A percentile compares a stretch with the other conserved stretches of the same genome.
These are phyloP conservation scores for Drosophila percnosoma DNA, from an alignment of 2,888 invertebrate species.

Conservation along the genomic window DNA sequence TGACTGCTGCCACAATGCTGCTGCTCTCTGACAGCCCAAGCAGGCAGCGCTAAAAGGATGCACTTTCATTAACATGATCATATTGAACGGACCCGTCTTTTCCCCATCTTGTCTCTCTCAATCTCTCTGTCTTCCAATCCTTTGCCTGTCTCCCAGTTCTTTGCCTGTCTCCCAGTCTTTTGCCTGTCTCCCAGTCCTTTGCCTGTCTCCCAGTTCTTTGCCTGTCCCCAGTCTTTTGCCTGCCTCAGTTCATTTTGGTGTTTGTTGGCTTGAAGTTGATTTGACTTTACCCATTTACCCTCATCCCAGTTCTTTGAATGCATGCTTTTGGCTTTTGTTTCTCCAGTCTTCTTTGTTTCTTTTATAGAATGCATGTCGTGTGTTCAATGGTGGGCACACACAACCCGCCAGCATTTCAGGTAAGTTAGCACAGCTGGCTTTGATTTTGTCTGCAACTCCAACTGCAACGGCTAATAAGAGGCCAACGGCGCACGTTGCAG, in stretches of 20 bases:
- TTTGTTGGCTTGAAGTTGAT: constrained; percentile 36
- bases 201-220: not conserved
- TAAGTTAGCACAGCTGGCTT: constrained; percentile 81
- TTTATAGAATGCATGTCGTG: constrained; percentile 87
- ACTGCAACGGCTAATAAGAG: constrained; percentile 6
- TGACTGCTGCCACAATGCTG: constrained; percentile 28
- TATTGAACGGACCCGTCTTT: constrained; percentile 41
- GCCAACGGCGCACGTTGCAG: constrained; percentile 17
- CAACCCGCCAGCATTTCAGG: constrained; percentile 86
- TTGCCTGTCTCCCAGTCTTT: not conserved
- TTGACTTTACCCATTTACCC: constrained; percentile 33
- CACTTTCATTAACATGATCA: constrained; percentile 77
- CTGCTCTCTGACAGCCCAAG: not conserved
- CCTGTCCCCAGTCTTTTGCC: not conserved
- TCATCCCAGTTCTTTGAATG: constrained; percentile 32
- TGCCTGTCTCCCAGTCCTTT: too few relatives aligned
- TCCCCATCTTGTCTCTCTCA: constrained; percentile 2
- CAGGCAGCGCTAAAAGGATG: constrained; percentile 43
- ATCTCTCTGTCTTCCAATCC: not conserved
- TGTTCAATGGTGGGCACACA: constrained; percentile 85
- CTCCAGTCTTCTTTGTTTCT: constrained; percentile 68
- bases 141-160: not conserved
- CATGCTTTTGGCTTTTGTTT: constrained; percentile 49
- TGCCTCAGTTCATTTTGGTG: constrained; percentile 1
- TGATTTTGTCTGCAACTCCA: not conserved